These are phyloP conservation scores for Hyposoter dolosus DNA, from an alignment of 2,888 invertebrate species.

Conservation along the genomic window DNA sequence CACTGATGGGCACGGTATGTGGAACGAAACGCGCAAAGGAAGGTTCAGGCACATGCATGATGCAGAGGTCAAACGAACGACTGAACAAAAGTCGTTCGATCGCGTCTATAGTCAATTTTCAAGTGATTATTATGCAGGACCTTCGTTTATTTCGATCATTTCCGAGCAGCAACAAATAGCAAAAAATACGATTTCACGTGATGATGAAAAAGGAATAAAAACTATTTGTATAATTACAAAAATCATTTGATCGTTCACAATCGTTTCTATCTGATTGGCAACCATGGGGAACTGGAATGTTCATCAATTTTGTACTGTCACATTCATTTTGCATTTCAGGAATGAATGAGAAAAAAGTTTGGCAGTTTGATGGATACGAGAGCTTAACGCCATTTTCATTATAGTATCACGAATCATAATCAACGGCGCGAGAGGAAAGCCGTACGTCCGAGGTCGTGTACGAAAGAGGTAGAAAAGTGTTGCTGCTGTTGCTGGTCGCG, in stretches of 20 bases:
- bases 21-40: slow-evolving; percentile 62
- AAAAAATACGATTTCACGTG: background rate
- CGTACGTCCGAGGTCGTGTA: slow-evolving; percentile 3
- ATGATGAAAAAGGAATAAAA: background rate
- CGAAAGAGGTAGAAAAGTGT: slow-evolving; percentile 44
- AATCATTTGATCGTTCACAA: background rate
- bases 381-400: slow-evolving; percentile 63
- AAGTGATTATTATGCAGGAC: slow-evolving; percentile 6
- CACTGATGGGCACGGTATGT: slow-evolving; percentile 49
- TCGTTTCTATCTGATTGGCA: background rate
- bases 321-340: background rate
- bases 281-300: background rate
- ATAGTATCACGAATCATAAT: slow-evolving; percentile 73
- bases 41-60: slow-evolving; percentile 26
- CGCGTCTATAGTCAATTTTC: background rate
- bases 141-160: background rate
- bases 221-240: background rate
- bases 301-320: background rate
- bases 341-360: slow-evolving; percentile 60
- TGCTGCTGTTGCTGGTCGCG: slow-evolving; percentile 59
- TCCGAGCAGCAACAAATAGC: background rate
- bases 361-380: slow-evolving; percentile 38
- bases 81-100: slow-evolving; percentile 41
- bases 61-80: slow-evolving; percentile 24
- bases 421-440: slow-evolving; percentile 59